Evolutionary conservation across 2,888 invertebrate species (phyloP), one percentile per base, ranked within the genome.

Genomic region (Euphydryas editha): DNA sequence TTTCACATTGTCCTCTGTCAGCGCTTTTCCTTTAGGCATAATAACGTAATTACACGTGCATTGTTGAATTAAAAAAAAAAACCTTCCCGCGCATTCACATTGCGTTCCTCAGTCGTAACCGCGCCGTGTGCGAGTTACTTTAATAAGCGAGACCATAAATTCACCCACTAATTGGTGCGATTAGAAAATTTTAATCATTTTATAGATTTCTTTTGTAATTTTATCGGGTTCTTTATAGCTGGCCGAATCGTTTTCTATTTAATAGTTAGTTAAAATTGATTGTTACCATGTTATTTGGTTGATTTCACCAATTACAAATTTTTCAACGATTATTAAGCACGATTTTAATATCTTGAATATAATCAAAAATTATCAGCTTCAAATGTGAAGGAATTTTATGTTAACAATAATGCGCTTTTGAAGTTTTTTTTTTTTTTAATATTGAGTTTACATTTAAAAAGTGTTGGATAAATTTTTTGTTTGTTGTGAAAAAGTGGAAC

Each of bases 191-290:
- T 86, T 87, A 88, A 90, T 89, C 83, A 90, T 90, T 91, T 89
- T 88, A 90, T 88, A 82, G 87, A 87, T 88, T 91, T 88, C 90
- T 90, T 90, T 90, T 91, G 88, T 91, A 90, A 88, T 88, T 86
- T 90, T 90, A 90, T 90, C 87, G 90, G 77, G 78, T 81, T 81
- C 83, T 88, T 90, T 88, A 87, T 85, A 75, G 83, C 81, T 79
- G 78, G 71, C 75, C 85, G 85, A 86, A 87, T 88, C 88, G 84
- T 87, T 88, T 83, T 81, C 83, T 83, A 81, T 84, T 84, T 85
- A 88, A 85, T 86, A 82, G 87, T 87, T 85, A 79, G 82, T 84
- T 82, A 80, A 81, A 87, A 89, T 89, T 88, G 87, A 90, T 89
- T 88, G 90, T 90, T 89, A 84, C 82, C 87, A 83, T 85, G 86